A percentile compares a stretch with the other conserved stretches of the same genome.
Conservation (phyloP, 2,113 vertebrate genomes). For the Halichoeres trimaculatus region DNA sequence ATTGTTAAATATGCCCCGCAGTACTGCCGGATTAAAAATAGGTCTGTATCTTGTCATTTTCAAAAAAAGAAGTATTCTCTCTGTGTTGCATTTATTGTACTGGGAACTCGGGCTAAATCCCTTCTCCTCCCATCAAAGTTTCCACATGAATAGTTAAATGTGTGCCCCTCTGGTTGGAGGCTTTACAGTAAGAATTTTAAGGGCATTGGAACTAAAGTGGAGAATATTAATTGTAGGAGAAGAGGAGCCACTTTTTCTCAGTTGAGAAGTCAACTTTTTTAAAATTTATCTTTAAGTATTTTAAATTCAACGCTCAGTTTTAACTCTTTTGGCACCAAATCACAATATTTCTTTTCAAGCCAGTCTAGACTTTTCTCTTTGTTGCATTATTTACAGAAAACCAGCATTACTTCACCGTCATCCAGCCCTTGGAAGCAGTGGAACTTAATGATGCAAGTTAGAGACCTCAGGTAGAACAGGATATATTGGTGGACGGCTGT, state of each 20-base stretch:
- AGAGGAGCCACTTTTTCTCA: constrained; percentile 5
- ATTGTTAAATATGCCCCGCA: constrained; percentile 89
- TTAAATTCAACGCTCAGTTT: neutral
- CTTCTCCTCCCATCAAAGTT: constrained; percentile 73
- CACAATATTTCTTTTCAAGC: neutral
- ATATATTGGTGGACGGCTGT: no score
- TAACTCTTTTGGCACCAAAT: neutral
- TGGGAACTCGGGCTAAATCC: constrained; percentile 72
- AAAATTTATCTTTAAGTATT: neutral
- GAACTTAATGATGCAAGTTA: no score
- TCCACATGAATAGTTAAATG: constrained; percentile 81
- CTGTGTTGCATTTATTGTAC: constrained; percentile 74
- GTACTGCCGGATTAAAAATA: constrained; percentile 88
- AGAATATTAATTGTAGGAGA: constrained; percentile 10
- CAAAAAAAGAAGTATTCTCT: constrained; percentile 68
- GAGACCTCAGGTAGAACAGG: no score
- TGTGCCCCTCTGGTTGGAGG: constrained; percentile 72
- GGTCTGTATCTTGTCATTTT: constrained; percentile 78
- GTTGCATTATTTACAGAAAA: neutral
- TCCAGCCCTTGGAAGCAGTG: no score
- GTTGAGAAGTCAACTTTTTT: neutral
- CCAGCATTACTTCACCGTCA: neutral
- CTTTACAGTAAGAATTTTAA: constrained; percentile 31
- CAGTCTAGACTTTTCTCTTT: neutral
- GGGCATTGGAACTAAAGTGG: constrained; percentile 34